Evolutionary conservation across 2,888 invertebrate genomes (phyloP).

Genomic region (Troides oblongomaculatus): DNA sequence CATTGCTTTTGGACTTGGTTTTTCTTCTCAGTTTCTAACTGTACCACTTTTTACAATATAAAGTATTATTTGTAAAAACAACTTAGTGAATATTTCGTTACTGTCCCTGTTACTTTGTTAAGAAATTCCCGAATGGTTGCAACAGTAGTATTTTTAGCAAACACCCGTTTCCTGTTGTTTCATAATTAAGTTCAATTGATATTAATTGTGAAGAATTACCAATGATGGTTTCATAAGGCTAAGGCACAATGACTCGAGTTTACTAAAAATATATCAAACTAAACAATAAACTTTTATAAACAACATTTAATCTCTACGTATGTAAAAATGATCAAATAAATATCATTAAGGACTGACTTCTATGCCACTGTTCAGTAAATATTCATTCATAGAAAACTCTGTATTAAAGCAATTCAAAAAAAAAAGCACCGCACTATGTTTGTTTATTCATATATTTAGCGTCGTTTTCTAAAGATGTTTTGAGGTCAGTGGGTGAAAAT

Average conservation of each 20-base stretch:
- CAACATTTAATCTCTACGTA: no score
- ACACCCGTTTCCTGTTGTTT: constrained; percentile 30
- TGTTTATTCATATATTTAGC: constrained; percentile 8
- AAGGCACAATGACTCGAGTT: constrained; percentile 10
- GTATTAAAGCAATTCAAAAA: neutral
- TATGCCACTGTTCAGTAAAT: no score
- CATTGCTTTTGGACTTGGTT: no score
- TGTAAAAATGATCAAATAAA: no score
- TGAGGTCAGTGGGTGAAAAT: constrained; percentile 21
- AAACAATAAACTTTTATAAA: no score
- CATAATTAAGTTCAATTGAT: constrained; percentile 36
- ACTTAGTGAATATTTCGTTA: no score
- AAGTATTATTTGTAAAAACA: no score
- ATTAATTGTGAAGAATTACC: constrained; percentile 34
- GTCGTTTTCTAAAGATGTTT: constrained; percentile 15
- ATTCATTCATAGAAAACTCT: no score
- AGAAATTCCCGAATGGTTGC: constrained; percentile 29
- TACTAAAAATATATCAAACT: neutral
- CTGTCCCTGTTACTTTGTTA: neutral
- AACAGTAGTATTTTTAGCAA: constrained; percentile 31
- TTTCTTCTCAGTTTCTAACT: no score
- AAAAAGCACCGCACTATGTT: neutral
- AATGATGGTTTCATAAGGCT: constrained; percentile 17
- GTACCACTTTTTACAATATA: no score
- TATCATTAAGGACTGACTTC: no score